These are phyloP conservation scores for Rousettus madagascariensis DNA, from an alignment of 2,797 vertebrate species.

Conservation along the genomic window DNA sequence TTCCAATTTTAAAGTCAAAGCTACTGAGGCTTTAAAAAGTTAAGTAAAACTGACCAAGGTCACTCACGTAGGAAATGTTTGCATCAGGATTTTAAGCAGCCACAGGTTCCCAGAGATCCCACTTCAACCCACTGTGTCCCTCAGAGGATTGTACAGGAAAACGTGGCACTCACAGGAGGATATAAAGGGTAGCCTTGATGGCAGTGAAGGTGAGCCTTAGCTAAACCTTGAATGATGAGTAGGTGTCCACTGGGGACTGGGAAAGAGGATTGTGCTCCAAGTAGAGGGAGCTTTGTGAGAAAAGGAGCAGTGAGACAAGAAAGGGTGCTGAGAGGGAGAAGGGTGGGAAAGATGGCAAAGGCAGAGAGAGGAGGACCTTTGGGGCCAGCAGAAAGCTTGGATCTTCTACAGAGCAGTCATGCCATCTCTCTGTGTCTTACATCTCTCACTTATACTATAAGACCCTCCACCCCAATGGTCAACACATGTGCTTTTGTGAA, in stretches of 20 bases:
- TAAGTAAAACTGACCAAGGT: neutral
- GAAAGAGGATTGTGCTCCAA: neutral
- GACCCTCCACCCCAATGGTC: neutral
- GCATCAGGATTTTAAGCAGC: neutral
- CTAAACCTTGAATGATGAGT: neutral
- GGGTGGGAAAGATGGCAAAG: neutral
- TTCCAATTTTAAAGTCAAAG: neutral
- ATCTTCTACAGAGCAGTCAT: neutral
- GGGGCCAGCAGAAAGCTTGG: neutral
- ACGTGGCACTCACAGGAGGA: rapidly evolving
- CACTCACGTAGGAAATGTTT: neutral
- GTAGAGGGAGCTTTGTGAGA: neutral
- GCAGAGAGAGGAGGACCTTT: neutral
- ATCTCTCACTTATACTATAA: no score
- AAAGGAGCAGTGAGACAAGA: neutral
- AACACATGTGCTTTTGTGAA: rapidly evolving
- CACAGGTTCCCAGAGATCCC: neutral
- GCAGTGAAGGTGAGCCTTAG: neutral
- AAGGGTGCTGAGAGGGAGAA: neutral
- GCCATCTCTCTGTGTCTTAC: rapidly evolving
- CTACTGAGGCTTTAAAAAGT: neutral
- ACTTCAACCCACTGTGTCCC: neutral
- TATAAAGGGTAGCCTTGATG: no score
- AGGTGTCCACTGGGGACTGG: neutral
- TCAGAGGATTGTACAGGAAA: neutral